Evolutionary conservation across 2,888 invertebrate genomes (phyloP).

Genomic region (Eurytoma californica): DNA sequence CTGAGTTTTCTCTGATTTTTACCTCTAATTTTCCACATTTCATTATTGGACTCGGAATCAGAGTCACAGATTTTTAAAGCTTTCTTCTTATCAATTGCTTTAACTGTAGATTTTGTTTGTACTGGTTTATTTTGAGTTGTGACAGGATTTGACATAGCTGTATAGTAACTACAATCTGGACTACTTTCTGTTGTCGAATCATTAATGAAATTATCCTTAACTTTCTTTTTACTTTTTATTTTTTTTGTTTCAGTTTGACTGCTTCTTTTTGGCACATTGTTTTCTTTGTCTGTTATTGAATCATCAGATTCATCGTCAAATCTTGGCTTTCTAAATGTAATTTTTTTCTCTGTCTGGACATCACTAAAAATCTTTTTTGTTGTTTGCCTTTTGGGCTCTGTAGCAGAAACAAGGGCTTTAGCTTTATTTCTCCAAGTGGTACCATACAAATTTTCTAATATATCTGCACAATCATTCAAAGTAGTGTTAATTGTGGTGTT

Average conservation of each 20-base stretch:
- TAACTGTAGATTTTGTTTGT: constrained; percentile 7
- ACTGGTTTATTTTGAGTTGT: constrained; percentile 33
- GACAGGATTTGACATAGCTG: constrained; percentile 67
- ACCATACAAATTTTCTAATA: constrained; percentile 78
- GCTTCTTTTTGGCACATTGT: constrained; percentile 27
- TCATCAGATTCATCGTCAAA: constrained; percentile 19
- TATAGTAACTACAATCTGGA: constrained; percentile 68
- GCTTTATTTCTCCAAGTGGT: constrained; percentile 77
- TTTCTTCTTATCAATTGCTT: constrained; percentile 53
- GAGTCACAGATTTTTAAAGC: constrained; percentile 66
- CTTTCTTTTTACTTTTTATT: constrained; percentile 27
- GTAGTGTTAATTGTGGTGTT: constrained; percentile 41
- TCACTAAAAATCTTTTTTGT: constrained; percentile 59
- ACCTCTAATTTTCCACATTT: constrained; percentile 38
- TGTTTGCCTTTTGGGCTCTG: constrained; percentile 63
- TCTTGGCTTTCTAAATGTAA: constrained; percentile 27
- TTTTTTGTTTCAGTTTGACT: constrained; percentile 50
- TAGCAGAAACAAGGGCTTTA: constrained; percentile 60
- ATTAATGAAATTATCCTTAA: constrained; percentile 66
- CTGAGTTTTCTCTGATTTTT: constrained; percentile 56
- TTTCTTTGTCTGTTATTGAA: constrained; percentile 48
- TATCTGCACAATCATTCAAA: constrained; percentile 67
- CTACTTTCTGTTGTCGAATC: constrained; percentile 63
- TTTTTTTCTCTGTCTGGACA: constrained; percentile 68
- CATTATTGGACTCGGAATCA: constrained; percentile 61